A percentile compares a stretch with the other conserved stretches of the same genome.
These are phyloP conservation scores for Proteles cristata DNA, from an alignment of 2,113 vertebrate species.

Conservation along the genomic window DNA sequence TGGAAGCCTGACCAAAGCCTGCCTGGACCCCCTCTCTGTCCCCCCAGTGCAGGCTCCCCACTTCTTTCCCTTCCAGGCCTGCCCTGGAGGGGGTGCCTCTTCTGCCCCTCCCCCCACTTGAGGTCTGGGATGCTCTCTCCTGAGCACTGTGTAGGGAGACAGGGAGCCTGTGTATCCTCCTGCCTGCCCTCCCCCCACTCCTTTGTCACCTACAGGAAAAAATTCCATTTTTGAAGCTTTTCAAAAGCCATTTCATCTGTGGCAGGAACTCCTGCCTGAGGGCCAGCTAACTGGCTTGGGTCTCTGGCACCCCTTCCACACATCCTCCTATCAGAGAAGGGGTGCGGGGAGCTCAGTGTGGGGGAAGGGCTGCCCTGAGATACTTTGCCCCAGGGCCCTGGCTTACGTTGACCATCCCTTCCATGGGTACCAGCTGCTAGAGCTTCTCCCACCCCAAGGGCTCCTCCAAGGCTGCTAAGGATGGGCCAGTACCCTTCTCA, in stretches of 20 bases:
- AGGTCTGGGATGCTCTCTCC: background rate
- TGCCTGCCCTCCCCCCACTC: background rate
- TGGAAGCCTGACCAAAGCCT: background rate
- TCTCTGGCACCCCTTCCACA: background rate
- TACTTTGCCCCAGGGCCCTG: background rate
- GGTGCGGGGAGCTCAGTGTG: background rate
- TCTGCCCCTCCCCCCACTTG: background rate
- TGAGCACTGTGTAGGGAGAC: background rate
- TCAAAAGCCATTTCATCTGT: background rate
- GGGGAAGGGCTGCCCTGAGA: background rate
- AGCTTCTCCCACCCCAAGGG: background rate
- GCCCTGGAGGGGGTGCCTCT: background rate
- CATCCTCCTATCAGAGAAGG: background rate
- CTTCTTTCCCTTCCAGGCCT: background rate
- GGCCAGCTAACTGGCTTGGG: background rate
- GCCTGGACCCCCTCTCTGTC: background rate
- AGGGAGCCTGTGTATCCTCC: background rate
- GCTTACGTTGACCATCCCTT: background rate
- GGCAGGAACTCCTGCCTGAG: background rate
- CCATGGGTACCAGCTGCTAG: background rate
- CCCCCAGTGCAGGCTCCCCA: background rate
- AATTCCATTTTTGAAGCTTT: constrained; percentile 61
- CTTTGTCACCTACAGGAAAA: background rate
- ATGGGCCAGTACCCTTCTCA: background rate
- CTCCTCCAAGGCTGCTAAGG: background rate